Base-by-base conservation (phyloP, 2,888 invertebrate genomes). In the Drosophila neotestacea region DNA sequence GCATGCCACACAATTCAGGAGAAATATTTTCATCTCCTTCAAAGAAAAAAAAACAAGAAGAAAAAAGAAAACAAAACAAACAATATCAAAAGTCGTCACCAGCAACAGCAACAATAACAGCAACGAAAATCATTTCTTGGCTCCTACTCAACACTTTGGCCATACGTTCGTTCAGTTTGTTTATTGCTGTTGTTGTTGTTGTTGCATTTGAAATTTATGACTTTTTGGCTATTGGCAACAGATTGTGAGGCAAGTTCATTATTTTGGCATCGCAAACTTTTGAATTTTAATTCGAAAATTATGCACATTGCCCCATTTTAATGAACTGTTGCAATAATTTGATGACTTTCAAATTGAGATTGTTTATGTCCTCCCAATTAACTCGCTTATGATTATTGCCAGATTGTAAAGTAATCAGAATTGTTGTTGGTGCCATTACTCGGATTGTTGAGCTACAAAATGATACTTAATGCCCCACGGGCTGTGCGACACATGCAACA, bases 221-320 rank as follows among this genome's bases (percentile, higher is more conserved):
- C 64, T 85, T 85, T 87, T 89, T 87, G 87, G 85, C 85, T 89
- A 85, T 87, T 87, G 89, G 89, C 87, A 85, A 85, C 89, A 85
- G 88, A 89, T 89, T 85, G 89, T 61, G 64, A 22, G 61, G 68
- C 73, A 65, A 80, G 87, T 85, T 82, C 82, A 87, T 85, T 85
- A 89, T 89, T 86, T 73, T 85, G 83, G 80, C 80, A 64, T 63
- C 63, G 72, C 54, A 88, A 85, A 85, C 79, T 85, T 85, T 85
- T 82, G 88, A 85, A 85, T 85, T 77, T 85, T 79, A 89, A 88
- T 88, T 84, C 73, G 85, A 74, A 75, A 84, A 88, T 84, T 84
- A 88, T 88, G 86, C 86, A 71, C 77, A 64, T 52, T 88, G 66
- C 41, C 59, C 70, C 66, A 56, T 88, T 84, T 88, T 84, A 88